Percentiles rank a stretch among this genome's conserved stretches.
phyloP scores from a whole-genome alignment of 2,113 vertebrate genomes.

The Tupaia chinensis region DNA sequence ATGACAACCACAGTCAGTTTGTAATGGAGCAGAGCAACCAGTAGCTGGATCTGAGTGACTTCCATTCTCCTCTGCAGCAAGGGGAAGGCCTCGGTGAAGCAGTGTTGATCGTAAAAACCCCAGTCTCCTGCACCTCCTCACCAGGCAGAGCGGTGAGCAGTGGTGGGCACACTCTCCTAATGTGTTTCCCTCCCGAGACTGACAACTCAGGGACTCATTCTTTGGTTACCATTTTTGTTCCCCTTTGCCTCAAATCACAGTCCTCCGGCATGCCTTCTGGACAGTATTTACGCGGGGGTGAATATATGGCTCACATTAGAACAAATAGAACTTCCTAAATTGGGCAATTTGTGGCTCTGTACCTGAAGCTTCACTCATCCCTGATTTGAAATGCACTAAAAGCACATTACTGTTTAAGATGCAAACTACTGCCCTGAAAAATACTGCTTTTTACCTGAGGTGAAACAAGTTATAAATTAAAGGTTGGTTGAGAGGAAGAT shows the following conservation, averaged over 20 bases:
- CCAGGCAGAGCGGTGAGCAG: rapidly evolving
- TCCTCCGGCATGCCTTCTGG: constrained; percentile 67
- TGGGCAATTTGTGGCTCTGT: constrained; percentile 85
- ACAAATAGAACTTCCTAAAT: constrained; percentile 85
- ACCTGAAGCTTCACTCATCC: constrained; percentile 87
- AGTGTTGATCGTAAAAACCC: neutral
- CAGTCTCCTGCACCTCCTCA: neutral
- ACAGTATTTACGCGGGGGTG: constrained; percentile 83
- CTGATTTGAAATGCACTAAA: constrained; percentile 86
- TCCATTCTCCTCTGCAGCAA: neutral
- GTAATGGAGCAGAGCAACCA: constrained; percentile 37
- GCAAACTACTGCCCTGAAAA: constrained; percentile 88
- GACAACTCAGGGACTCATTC: constrained; percentile 73
- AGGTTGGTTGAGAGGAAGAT: constrained; percentile 80
- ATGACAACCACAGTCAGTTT: constrained; percentile 43
- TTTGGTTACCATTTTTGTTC: constrained; percentile 79
- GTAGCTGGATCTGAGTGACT: constrained; percentile 30
- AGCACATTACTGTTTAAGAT: constrained; percentile 88
- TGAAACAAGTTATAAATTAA: constrained; percentile 87
- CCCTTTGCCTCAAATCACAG: constrained; percentile 77
- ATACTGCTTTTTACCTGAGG: constrained; percentile 83
- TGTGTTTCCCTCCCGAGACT: constrained; percentile 37
- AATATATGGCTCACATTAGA: constrained; percentile 85
- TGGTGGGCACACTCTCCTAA: neutral
- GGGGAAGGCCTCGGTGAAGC: neutral